Evolutionary conservation across 2,797 vertebrate genomes (phyloP).

Genomic region (Hemibagrus guttatus): DNA sequence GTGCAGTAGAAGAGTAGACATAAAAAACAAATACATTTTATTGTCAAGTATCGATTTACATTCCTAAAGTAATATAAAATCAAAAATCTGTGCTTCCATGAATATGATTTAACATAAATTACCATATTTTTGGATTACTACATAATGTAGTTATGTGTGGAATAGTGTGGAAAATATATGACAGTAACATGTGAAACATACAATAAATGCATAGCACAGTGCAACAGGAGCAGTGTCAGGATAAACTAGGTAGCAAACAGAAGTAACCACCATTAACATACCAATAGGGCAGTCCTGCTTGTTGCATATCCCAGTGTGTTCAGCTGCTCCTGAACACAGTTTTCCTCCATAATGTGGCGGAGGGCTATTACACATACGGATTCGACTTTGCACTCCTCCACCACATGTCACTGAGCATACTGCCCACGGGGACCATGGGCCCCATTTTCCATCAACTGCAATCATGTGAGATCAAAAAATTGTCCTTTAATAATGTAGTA

Average conservation of each 20-base stretch:
- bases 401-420: conserved; percentile 87
- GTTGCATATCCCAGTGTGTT: conserved; percentile 86
- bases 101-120: background rate
- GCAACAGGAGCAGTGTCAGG: background rate
- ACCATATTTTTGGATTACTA: background rate
- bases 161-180: background rate
- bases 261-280: conserved; percentile 64
- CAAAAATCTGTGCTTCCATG: background rate
- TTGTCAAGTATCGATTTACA: background rate
- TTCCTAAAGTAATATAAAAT: background rate
- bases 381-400: conserved; percentile 85
- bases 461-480: background rate
- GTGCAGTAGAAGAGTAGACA: background rate
- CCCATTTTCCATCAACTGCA: conserved; percentile 90
- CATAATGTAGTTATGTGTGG: too few species aligned
- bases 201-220: background rate
- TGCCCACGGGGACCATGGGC: conserved; percentile 91
- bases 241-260: background rate
- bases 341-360: conserved; percentile 85
- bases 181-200: background rate
- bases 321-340: conserved; percentile 81
- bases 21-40: background rate
- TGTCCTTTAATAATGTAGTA: background rate
- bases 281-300: conserved; percentile 85
- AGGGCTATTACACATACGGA: conserved; percentile 85